These are phyloP conservation scores for Phymorhynchus buccinoides DNA, from an alignment of 1,140 invertebrate species.

Conservation along the genomic window DNA sequence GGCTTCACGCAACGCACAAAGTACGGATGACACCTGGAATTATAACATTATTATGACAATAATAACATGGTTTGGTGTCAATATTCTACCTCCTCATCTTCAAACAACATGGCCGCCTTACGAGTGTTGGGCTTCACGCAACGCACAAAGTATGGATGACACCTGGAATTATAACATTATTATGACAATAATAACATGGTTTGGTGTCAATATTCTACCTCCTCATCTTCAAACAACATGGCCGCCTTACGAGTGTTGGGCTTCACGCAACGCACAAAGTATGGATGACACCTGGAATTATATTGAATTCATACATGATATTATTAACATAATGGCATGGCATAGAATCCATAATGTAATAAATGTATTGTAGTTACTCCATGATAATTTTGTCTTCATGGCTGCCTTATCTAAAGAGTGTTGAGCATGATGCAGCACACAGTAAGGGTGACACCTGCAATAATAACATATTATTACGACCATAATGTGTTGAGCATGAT, in stretches of 20 bases:
- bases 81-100: constrained; percentile 96
- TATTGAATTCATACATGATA: no score
- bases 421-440: constrained; percentile 98
- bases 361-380: no score
- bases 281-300: constrained; percentile 94
- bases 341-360: no score
- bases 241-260: constrained; percentile 95
- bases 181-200: no score
- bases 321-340: no score
- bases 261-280: constrained; percentile 98
- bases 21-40: constrained; percentile 94
- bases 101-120: constrained; percentile 94
- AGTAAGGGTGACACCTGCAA: constrained; percentile 95
- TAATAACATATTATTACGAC: no score
- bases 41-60: no score
- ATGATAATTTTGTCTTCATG: no score
- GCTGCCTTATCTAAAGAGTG: constrained; percentile 92
- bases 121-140: constrained; percentile 98
- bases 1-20: constrained; percentile 98
- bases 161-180: no score
- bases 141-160: constrained; percentile 96
- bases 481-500: constrained; percentile 98
- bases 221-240: constrained; percentile 94
- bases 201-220: no score
- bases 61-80: no score